A percentile compares a stretch with the other conserved stretches of the same genome.
phyloP scores from a whole-genome alignment of 1,140 invertebrate species.

The Drosophila sp. region DNA sequence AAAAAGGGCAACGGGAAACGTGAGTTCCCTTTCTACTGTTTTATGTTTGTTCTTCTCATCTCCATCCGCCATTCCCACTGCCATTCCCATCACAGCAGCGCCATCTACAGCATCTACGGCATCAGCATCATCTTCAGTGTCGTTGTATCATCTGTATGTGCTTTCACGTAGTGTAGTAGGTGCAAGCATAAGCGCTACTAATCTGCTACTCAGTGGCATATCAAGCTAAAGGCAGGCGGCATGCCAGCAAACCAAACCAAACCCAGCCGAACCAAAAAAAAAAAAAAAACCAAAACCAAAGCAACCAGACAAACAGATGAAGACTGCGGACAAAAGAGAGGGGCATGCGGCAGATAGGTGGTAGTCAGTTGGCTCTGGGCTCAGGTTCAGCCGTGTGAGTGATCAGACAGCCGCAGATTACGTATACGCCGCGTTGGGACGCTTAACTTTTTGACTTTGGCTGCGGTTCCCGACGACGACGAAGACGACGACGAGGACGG shows the following conservation, averaged over 20 bases:
- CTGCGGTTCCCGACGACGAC: constrained; percentile 54
- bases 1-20: constrained; percentile 32
- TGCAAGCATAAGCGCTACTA: constrained; percentile 80
- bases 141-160: background rate
- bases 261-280: constrained; percentile 1
- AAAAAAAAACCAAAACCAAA: constrained; percentile 42
- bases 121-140: constrained; percentile 20
- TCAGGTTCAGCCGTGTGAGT: constrained; percentile 65
- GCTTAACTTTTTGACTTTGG: constrained; percentile 79
- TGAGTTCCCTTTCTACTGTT: constrained; percentile 20
- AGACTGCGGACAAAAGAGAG: background rate
- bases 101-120: background rate
- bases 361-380: constrained; percentile 6
- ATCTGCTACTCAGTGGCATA: constrained; percentile 80
- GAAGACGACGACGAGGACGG: background rate
- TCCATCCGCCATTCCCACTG: background rate
- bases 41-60: background rate
- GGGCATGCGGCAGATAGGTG: background rate
- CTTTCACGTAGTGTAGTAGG: constrained; percentile 68
- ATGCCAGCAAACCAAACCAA: constrained; percentile 68
- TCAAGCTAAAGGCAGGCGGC: constrained; percentile 72
- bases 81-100: background rate
- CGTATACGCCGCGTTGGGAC: constrained; percentile 72
- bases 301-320: constrained; percentile 49
- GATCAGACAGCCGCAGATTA: constrained; percentile 79